Evolutionary conservation across 2,888 invertebrate genomes (phyloP).

Genomic region (Drosophila demipolita): DNA sequence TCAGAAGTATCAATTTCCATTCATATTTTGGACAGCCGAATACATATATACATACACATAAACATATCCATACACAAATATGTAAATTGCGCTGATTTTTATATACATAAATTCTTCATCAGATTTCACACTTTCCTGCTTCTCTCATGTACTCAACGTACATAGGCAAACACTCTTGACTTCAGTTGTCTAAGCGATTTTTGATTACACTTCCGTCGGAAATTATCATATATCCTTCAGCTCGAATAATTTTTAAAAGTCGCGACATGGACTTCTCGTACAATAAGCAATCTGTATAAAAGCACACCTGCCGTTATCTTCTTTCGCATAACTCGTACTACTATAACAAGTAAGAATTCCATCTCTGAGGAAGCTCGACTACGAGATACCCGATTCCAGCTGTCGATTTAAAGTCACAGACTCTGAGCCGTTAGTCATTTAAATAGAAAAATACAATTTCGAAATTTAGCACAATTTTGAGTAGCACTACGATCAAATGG

Average conservation of each 20-base stretch:
- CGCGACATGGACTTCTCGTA: constrained; percentile 51
- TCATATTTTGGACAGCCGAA: not conserved
- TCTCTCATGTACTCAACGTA: constrained; percentile 31
- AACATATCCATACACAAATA: not conserved
- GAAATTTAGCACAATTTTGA: not conserved
- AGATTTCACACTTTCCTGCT: constrained; percentile 12
- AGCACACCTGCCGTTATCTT: constrained; percentile 33
- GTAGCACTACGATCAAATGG: not conserved
- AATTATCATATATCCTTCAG: constrained; percentile 86
- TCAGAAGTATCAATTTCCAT: constrained; percentile 14
- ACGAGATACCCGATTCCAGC: not conserved
- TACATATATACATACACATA: constrained; percentile 1
- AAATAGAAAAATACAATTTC: not conserved
- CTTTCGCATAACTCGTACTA: constrained; percentile 4
- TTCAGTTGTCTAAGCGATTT: constrained; percentile 85
- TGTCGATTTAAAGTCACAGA: not conserved
- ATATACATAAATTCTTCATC: constrained; percentile 35
- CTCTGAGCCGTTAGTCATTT: not conserved
- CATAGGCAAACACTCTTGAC: constrained; percentile 39
- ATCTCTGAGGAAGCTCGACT: not conserved
- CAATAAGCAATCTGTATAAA: constrained; percentile 21
- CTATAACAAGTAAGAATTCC: not conserved
- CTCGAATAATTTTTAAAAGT: constrained; percentile 85
- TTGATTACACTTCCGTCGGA: constrained; percentile 86
- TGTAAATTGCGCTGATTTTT: constrained; percentile 31